phyloP scores from a whole-genome alignment of 2,797 vertebrate genomes.

The Xyrichtys novacula region DNA sequence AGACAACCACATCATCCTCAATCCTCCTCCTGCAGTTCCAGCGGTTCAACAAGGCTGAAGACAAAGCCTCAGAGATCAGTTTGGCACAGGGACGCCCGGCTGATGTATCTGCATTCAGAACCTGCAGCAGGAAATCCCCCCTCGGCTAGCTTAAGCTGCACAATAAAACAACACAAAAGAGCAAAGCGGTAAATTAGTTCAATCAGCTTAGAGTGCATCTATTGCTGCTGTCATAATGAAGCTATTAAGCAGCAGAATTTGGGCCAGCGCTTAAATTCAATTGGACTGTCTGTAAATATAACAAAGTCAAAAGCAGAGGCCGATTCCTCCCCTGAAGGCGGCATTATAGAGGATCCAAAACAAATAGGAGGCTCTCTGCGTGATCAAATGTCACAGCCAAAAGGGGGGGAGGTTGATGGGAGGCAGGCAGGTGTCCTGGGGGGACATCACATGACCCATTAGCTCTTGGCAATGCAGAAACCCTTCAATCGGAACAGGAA shows the following conservation, averaged over 20 bases:
- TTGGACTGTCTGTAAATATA: slow-evolving; percentile 39
- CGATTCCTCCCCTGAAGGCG: slow-evolving; percentile 16
- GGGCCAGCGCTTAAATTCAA: slow-evolving; percentile 38
- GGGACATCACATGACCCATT: slow-evolving; percentile 75
- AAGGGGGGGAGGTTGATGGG: not conserved
- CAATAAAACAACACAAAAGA: slow-evolving; percentile 61
- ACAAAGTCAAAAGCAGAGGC: slow-evolving; percentile 19
- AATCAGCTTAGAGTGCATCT: slow-evolving; percentile 56
- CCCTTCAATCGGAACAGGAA: slow-evolving; percentile 80
- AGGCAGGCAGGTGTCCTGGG: slow-evolving; percentile 80
- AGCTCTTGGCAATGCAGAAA: slow-evolving; percentile 74
- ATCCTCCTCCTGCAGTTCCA: slow-evolving; percentile 50
- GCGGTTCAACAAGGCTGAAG: slow-evolving; percentile 60
- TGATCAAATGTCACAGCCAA: slow-evolving; percentile 49
- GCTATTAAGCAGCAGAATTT: slow-evolving; percentile 53
- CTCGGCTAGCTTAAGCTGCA: slow-evolving; percentile 48
- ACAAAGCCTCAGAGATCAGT: slow-evolving; percentile 62
- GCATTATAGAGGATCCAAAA: slow-evolving; percentile 61
- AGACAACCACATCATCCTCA: slow-evolving; percentile 64
- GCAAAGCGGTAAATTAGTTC: slow-evolving; percentile 55
- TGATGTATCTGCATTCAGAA: slow-evolving; percentile 57
- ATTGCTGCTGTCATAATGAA: slow-evolving; percentile 53
- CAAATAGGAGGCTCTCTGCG: slow-evolving; percentile 81
- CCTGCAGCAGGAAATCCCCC: slow-evolving; percentile 56
- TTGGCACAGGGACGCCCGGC: slow-evolving; percentile 49